Conservation (phyloP, 2,888 invertebrate genomes). For the Eupithecia inturbata region DNA sequence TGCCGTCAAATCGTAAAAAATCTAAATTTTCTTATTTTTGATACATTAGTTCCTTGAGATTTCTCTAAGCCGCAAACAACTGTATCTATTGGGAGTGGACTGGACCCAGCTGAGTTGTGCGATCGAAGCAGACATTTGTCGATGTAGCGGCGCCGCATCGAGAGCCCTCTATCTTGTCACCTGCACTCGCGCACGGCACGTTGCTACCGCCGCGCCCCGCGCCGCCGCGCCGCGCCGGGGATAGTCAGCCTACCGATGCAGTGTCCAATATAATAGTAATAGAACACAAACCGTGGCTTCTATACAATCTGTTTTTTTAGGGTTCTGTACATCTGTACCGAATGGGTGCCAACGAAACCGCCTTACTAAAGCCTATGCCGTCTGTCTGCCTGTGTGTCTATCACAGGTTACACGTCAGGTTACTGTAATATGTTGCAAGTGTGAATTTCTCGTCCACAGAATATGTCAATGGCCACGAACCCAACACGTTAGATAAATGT, state of each 20-base stretch:
- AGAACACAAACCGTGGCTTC: background rate
- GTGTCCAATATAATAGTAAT: background rate
- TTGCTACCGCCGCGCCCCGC: too few relatives aligned
- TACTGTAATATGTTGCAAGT: background rate
- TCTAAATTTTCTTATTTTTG: background rate
- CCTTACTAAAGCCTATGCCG: background rate
- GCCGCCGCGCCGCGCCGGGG: too few relatives aligned
- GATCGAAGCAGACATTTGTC: constrained; percentile 19
- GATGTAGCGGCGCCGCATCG: constrained; percentile 10
- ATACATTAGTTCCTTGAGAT: background rate
- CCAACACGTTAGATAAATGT: background rate
- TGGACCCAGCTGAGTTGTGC: background rate
- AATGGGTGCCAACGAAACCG: background rate
- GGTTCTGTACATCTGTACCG: background rate
- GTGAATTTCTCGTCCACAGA: background rate
- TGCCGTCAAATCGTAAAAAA: background rate
- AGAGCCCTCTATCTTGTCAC: constrained; percentile 25
- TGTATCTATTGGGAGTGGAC: constrained; percentile 10
- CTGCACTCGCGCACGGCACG: constrained; percentile 21
- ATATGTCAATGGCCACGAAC: background rate
- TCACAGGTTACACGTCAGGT: background rate
- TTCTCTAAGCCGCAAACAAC: background rate
- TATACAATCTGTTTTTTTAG: background rate
- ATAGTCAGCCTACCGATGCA: constrained; percentile 3
- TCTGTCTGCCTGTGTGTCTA: background rate